Evolutionary conservation across 1,140 invertebrate genomes (phyloP), one percentile per base, ranked within the genome.

Genomic region (Diachasma alloeum): DNA sequence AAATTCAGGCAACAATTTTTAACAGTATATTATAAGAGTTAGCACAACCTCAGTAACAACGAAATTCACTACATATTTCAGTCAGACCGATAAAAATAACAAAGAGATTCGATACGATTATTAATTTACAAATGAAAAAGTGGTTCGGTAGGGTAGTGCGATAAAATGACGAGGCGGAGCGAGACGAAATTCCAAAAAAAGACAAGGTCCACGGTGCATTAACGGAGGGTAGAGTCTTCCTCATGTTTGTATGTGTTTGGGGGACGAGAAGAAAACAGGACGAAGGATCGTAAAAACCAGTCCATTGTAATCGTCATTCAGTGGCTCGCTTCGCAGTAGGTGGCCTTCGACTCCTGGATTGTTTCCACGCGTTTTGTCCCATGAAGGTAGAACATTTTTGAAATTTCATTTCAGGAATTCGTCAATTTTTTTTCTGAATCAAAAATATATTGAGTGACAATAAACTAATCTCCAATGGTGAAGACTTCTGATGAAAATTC

Each of bases 261-360:
- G 13, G 26, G 13, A 26, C 63, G 78, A 80, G 53, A n/a, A 53
- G 22, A 13, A 15, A 70, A 76, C 36, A 46, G 73, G n/a, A n/a
- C 44, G 0, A 53, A 59, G 48, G 24, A 74, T 87, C 86, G 83
- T 87, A 89, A 87, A 88, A 87, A 85, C 84, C 87, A 84, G 80
- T 83, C 82, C 81, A 85, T 85, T 88, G 85, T 86, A 87, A 85
- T 85, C 81, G 81, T 82, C 80, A 80, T 17, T 37, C 17, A 22
- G 81, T 77, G 72, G 81, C 80, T 85, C 81, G 80, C 83, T 87
- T 87, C 83, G 83, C 82, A 82, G 82, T 82, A 80, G 81, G 80
- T 79, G 82, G 76, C 80, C 80, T 76, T 63, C 53, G 48, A 22
- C 44, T 53, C 22, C 22, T 24, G 46, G 6, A 59, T 56, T 53